Conservation (phyloP, 2,797 vertebrate genomes). For the Telmatherina bonti region DNA sequence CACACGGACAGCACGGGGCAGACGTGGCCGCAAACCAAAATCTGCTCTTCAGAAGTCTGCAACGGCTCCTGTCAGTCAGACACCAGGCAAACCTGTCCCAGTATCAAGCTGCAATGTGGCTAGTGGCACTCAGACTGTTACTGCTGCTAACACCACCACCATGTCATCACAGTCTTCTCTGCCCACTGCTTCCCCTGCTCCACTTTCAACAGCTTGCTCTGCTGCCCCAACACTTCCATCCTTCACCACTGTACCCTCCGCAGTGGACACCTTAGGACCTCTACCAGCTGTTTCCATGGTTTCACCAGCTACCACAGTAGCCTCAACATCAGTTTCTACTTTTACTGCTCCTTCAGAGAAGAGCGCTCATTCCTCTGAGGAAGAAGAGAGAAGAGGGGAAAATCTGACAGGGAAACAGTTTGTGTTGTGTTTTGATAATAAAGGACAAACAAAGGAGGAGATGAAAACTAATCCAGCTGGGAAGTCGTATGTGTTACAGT, state of each 20-base stretch:
- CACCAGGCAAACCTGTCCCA: constrained; percentile 37
- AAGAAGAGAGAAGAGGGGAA: constrained; percentile 55
- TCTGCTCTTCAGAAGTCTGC: constrained; percentile 61
- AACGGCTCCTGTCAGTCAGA: constrained; percentile 32
- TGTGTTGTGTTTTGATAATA: constrained; percentile 83
- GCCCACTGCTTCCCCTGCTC: constrained; percentile 23
- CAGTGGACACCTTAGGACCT: constrained; percentile 53
- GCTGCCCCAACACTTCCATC: constrained; percentile 33
- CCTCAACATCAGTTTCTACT: constrained; percentile 34
- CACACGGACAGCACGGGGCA: constrained; percentile 79
- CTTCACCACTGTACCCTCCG: constrained; percentile 33
- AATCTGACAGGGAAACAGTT: constrained; percentile 75
- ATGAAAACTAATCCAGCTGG: constrained; percentile 61
- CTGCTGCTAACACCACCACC: constrained; percentile 29
- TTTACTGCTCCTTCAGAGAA: constrained; percentile 30
- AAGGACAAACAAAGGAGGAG: constrained; percentile 67
- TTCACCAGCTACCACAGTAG: constrained; percentile 41
- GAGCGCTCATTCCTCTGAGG: constrained; percentile 35
- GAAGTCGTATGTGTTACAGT: constrained; percentile 81
- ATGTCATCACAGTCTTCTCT: constrained; percentile 31
- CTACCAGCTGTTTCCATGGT: constrained; percentile 36
- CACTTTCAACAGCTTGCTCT: constrained; percentile 36
- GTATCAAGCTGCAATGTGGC: constrained; percentile 33
- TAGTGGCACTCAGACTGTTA: constrained; percentile 5
- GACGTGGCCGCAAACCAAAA: constrained; percentile 83